Evolutionary conservation across 1,140 invertebrate genomes (phyloP), one percentile per base, ranked within the genome.

Genomic region (Subanguina moxae): DNA sequence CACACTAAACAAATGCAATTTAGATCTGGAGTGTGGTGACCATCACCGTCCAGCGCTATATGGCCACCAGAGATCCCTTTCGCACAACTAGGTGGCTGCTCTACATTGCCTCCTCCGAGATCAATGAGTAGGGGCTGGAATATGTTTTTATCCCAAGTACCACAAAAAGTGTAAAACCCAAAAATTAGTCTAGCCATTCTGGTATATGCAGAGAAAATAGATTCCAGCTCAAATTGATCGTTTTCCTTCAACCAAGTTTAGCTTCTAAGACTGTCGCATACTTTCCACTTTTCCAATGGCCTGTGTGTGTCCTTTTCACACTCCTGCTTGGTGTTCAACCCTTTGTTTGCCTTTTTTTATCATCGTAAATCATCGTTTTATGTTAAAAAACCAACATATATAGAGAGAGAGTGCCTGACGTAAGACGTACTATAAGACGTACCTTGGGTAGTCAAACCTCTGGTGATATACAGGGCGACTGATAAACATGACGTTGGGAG

Each of bases 21-120:
- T 38, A 77, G 76, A 79, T 75, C 17, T 78, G 76, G 76, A 73
- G 77, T 63, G 76, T 78, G 0, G 77, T 78, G 1, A 62, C 77
- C 8, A 78, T 78, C 32, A 78, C 76, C 1, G 48, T 76, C 1
- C 76, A 78, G 58, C 65, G 76, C 28, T 78, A 78, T 62, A 69
- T 79, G 73, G 76, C 76, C 8, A 80, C 76, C 5, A 32, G 76
- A 45, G 76, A 78, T 65, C 76, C 76, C 25, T 78, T 78, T 42
- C 56, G 77, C 13, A 74, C 72, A 9, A 73, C 65, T 1, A 32
- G 74, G 42, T 70, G 68, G 68, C 68, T 70, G 28, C 71, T 70
- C n/a, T 57, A 70, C 57, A 65, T 70, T 3, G 71, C 68, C 19
- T 70, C 71, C 9, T 30, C 68, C 23, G 68, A 70, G 71, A 65